phyloP scores from a whole-genome alignment of 2,113 vertebrate species.

The Campylomormyrus tamandua region DNA sequence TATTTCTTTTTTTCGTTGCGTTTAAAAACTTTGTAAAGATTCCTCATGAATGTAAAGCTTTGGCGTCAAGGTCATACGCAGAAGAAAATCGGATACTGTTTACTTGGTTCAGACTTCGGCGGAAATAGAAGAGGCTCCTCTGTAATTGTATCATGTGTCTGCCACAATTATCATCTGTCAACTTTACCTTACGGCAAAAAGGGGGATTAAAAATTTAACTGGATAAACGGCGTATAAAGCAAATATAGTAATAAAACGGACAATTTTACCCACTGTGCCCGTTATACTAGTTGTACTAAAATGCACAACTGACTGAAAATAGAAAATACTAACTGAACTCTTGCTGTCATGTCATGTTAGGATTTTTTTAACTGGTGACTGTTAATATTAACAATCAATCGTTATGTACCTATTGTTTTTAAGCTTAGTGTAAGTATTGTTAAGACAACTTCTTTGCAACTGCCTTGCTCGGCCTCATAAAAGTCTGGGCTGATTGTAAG shows the following conservation, averaged over 20 bases:
- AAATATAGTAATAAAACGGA: not conserved
- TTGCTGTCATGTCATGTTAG: not conserved
- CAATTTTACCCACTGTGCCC: not conserved
- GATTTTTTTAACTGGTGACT: not conserved
- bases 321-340: not conserved
- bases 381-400: not conserved
- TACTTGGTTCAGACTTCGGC: not conserved
- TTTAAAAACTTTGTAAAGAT: not conserved
- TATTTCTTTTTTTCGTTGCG: not conserved
- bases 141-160: not conserved
- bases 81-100: not conserved
- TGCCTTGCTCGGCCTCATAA: not conserved
- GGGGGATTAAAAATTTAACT: not conserved
- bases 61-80: slow-evolving; percentile 9
- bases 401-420: not conserved
- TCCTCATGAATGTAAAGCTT: not conserved
- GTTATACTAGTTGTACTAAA: not conserved
- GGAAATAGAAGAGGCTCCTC: not conserved
- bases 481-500: not conserved
- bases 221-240: not conserved
- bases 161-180: not conserved
- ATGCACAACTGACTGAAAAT: not conserved
- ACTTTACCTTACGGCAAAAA: not conserved
- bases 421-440: not conserved
- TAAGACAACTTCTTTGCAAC: not conserved